A percentile compares a stretch with the other conserved stretches of the same genome.
phyloP scores from a whole-genome alignment of 2,888 invertebrate species.

The Sinotaia quadrata region DNA sequence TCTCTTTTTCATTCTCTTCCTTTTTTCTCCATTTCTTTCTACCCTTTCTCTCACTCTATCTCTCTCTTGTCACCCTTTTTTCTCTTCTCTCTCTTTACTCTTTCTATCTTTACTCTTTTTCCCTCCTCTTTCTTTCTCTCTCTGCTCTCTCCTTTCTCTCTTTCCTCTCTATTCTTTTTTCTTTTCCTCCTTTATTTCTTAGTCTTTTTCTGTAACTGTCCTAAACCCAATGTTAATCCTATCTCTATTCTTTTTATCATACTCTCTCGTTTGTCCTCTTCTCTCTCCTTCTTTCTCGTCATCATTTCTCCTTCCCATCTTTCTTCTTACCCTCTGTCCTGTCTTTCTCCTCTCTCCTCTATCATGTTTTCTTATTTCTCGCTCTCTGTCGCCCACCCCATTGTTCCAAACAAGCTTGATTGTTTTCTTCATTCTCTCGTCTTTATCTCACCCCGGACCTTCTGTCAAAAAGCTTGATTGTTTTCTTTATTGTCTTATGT shows the following conservation, averaged over 20 bases:
- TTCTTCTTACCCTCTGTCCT: neutral
- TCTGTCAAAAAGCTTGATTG: no score
- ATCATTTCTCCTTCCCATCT: neutral
- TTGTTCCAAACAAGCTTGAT: no score
- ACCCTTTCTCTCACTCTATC: neutral
- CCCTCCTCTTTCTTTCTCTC: neutral
- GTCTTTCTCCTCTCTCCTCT: neutral
- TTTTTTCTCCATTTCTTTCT: neutral
- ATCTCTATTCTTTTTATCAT: neutral
- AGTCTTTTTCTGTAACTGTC: neutral
- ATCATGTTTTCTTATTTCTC: conserved; percentile 7
- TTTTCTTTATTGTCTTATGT: no score
- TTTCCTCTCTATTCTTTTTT: conserved; percentile 11
- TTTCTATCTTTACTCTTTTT: conserved; percentile 3
- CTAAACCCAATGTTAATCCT: neutral
- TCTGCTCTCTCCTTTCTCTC: neutral
- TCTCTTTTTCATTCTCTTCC: neutral
- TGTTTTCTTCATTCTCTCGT: no score
- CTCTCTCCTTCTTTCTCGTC: neutral
- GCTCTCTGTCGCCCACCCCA: no score
- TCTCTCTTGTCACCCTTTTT: neutral
- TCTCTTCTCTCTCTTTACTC: conserved; percentile 1
- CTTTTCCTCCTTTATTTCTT: conserved; percentile 4
- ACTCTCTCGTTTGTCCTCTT: neutral
- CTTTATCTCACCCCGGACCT: no score